phyloP scores from a whole-genome alignment of 2,113 vertebrate species.

The Petaurus breviceps region DNA sequence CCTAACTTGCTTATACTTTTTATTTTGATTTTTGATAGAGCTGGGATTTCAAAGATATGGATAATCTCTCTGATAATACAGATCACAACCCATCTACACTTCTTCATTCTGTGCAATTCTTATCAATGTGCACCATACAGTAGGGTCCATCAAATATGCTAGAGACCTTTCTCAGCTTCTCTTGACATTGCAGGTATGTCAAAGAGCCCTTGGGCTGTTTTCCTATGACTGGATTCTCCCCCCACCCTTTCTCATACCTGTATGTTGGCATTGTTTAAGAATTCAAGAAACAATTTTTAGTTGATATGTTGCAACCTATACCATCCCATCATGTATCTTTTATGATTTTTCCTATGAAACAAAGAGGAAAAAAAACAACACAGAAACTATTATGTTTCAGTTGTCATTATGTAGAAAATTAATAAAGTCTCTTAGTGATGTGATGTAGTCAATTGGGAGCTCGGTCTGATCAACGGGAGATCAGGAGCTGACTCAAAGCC shows the following conservation, averaged over 20 bases:
- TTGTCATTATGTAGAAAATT: not conserved
- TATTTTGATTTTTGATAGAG: not conserved
- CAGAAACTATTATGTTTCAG: not conserved
- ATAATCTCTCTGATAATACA: not conserved
- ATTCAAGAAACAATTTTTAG: not conserved
- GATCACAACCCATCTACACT: not conserved
- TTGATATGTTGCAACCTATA: not conserved
- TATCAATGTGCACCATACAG: not conserved
- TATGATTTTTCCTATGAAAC: not conserved
- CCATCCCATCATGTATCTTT: not conserved
- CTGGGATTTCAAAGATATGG: not conserved
- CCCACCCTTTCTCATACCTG: not conserved
- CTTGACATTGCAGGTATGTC: not conserved
- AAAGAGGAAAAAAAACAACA: too few relatives aligned
- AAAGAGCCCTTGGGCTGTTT: not conserved
- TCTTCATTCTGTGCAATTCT: not conserved
- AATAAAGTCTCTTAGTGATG: not conserved
- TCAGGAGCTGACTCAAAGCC: not conserved
- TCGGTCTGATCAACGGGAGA: not conserved
- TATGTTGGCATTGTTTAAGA: not conserved
- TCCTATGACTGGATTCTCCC: not conserved
- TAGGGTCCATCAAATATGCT: not conserved
- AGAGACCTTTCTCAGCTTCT: not conserved
- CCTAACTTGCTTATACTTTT: not conserved
- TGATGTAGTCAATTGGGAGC: not conserved